phyloP scores from a whole-genome alignment of 2,888 invertebrate species.

The Dyspetes luteomarginatus region DNA sequence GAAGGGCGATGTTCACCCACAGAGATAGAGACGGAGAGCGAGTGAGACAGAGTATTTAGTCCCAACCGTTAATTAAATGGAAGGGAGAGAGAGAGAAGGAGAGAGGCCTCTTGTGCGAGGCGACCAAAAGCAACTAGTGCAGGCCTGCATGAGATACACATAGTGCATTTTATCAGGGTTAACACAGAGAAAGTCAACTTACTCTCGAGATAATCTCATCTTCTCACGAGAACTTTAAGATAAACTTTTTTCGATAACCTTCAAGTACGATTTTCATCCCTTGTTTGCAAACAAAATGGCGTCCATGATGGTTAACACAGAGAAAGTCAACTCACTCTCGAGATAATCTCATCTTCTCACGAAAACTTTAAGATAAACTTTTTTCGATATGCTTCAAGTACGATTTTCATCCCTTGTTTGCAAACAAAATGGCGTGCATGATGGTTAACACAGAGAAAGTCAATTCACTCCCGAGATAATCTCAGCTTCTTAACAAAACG shows the following conservation, averaged over 20 bases:
- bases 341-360: too few species aligned
- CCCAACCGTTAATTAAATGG: conserved; percentile 56
- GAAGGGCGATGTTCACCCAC: conserved; percentile 36
- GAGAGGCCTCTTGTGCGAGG: not conserved
- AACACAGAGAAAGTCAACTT: too few species aligned
- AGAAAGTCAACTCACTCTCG: too few species aligned
- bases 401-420: too few species aligned
- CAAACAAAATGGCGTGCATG: not conserved
- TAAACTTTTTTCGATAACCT: not conserved
- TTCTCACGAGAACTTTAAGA: too few species aligned
- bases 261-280: too few species aligned
- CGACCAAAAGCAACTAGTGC: conserved; percentile 52
- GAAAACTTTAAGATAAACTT: not conserved
- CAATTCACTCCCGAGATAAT: too few species aligned
- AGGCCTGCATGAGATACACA: not conserved
- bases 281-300: not conserved
- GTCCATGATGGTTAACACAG: too few species aligned
- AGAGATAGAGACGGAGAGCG: conserved; percentile 4
- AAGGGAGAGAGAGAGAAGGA: conserved; percentile 32
- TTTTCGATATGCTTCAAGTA: not conserved
- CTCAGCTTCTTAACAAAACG: too few species aligned
- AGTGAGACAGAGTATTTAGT: not conserved
- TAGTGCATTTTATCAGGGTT: not conserved
- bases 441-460: too few species aligned
- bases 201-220: too few species aligned